A percentile compares a stretch with the other conserved stretches of the same genome.
These are phyloP conservation scores for Acipenser oxyrinchus DNA, from an alignment of 2,797 vertebrate species.

Conservation along the genomic window DNA sequence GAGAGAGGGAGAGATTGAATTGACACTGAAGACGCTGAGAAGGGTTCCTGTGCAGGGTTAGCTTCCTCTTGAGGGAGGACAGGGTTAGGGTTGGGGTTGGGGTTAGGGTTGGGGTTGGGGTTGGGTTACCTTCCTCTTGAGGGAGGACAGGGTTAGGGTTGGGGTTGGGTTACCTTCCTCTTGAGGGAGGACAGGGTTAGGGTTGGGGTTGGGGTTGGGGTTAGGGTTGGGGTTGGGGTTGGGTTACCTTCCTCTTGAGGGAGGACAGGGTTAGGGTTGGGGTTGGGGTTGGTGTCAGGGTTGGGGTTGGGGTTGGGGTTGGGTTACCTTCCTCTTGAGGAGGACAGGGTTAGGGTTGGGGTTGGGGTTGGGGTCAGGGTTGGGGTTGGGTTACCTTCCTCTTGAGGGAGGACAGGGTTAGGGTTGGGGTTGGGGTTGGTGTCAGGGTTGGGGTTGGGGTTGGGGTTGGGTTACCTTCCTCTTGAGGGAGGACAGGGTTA, in stretches of 20 bases:
- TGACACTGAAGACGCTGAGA: no score
- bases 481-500: not conserved
- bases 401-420: not conserved
- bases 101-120: not conserved
- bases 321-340: constrained; percentile 76
- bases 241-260: constrained; percentile 77
- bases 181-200: constrained; percentile 78
- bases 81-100: not conserved
- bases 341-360: no score
- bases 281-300: not conserved
- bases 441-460: no score
- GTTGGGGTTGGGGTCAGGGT: no score
- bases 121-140: constrained; percentile 75
- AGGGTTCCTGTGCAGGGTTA: no score
- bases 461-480: not conserved
- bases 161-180: constrained; percentile 61
- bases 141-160: constrained; percentile 65
- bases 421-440: no score
- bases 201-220: constrained; percentile 35
- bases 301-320: not conserved
- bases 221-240: not conserved
- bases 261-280: constrained; percentile 64
- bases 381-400: not conserved
- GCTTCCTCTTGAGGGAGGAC: not conserved
- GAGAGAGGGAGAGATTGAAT: no score